These are phyloP conservation scores for Percopsis transmontana DNA, from an alignment of 2,113 vertebrate genomes.

Conservation along the genomic window DNA sequence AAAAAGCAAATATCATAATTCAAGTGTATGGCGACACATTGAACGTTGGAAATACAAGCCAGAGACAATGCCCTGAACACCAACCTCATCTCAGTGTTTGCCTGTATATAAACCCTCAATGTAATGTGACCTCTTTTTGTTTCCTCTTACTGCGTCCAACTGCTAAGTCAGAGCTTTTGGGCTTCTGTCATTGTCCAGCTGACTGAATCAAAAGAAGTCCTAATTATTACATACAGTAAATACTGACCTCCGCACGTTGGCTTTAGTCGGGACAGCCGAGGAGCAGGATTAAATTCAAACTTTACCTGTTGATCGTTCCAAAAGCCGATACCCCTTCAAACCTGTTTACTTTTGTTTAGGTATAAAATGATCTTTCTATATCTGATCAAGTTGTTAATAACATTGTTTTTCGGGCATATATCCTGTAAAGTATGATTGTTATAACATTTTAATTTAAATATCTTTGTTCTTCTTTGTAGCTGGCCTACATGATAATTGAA, in stretches of 20 bases:
- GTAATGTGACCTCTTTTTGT: constrained; percentile 43
- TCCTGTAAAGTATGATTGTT: constrained; percentile 90
- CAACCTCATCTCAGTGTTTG: constrained; percentile 65
- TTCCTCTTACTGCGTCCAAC: constrained; percentile 20
- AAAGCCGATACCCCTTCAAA: constrained; percentile 31
- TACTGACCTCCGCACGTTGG: constrained; percentile 48
- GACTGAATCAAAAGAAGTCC: constrained; percentile 35
- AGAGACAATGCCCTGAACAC: constrained; percentile 58
- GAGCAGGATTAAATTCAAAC: constrained; percentile 36
- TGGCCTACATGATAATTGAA: constrained; percentile 91
- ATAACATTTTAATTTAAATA: constrained; percentile 71
- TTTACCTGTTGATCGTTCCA: constrained; percentile 25
- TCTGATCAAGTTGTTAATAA: constrained; percentile 82
- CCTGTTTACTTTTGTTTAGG: constrained; percentile 83
- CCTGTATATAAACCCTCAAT: constrained; percentile 59
- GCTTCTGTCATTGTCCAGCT: constrained; percentile 18
- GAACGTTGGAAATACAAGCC: constrained; percentile 66
- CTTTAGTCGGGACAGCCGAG: constrained; percentile 12
- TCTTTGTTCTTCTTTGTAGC: constrained; percentile 87
- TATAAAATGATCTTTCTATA: constrained; percentile 77
- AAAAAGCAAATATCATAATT: constrained; percentile 30
- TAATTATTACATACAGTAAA: constrained; percentile 46
- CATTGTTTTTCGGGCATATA: constrained; percentile 84
- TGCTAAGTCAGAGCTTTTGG: constrained; percentile 26
- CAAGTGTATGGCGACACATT: constrained; percentile 20